Evolutionary conservation across 2,113 vertebrate species (phyloP).

Genomic region (Hylia prasina): DNA sequence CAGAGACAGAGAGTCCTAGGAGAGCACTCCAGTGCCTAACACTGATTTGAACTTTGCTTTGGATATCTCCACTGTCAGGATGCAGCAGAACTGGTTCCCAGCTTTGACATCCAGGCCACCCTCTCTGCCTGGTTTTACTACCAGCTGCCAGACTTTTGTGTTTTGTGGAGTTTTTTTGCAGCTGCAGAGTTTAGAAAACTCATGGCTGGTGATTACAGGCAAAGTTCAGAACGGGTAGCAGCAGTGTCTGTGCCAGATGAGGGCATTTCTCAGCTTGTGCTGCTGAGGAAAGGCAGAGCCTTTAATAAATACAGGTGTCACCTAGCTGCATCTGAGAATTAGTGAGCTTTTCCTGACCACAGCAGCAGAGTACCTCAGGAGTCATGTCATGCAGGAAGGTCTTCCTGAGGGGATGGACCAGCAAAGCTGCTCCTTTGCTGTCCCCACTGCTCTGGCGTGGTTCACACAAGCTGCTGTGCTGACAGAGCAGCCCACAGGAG

Average conservation of each 20-base stretch:
- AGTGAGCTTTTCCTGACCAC: background rate
- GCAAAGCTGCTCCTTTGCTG: background rate
- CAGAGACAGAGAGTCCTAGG: background rate
- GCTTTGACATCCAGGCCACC: background rate
- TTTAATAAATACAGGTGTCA: background rate
- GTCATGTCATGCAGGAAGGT: background rate
- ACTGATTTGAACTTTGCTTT: background rate
- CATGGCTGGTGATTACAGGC: background rate
- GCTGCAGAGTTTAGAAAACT: background rate
- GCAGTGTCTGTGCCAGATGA: no score
- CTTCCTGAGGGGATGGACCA: background rate
- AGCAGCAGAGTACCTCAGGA: background rate
- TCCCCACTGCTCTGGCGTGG: background rate
- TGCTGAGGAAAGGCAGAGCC: background rate
- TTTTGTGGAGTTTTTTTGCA: background rate
- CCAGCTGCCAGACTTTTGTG: background rate
- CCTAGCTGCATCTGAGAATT: background rate
- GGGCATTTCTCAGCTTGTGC: background rate
- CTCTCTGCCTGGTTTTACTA: background rate
- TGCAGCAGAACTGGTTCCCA: background rate
- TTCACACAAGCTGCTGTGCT: background rate
- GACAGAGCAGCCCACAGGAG: background rate
- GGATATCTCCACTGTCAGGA: background rate
- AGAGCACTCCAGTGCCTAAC: fast-evolving
- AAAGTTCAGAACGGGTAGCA: background rate